Conservation (phyloP, 2,888 invertebrate genomes). For the Hydriomena furcata region DNA sequence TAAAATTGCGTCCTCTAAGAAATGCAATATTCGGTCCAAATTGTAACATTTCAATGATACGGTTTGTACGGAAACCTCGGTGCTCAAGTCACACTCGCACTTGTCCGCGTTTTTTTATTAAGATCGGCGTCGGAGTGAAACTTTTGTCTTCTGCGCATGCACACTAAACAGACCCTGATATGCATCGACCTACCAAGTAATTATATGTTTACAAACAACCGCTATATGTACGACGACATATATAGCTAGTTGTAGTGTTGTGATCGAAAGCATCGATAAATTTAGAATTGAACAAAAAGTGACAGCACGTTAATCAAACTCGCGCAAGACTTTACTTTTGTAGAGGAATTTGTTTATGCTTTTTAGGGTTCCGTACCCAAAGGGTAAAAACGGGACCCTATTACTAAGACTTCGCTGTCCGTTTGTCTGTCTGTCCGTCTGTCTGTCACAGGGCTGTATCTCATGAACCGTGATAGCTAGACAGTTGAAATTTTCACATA, state of each 20-base stretch:
- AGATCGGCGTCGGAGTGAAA: slow-evolving; percentile 14
- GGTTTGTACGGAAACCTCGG: too few relatives aligned
- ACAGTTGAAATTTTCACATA: too few relatives aligned
- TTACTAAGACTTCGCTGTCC: too few relatives aligned
- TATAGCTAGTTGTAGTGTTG: slow-evolving; percentile 50
- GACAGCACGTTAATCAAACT: background rate
- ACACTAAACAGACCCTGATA: slow-evolving; percentile 61
- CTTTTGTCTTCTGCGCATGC: slow-evolving; percentile 29
- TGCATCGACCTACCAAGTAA: slow-evolving; percentile 82
- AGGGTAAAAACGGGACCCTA: too few relatives aligned
- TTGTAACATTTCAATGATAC: too few relatives aligned
- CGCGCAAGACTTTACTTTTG: background rate
- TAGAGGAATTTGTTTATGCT: background rate
- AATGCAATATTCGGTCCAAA: too few relatives aligned
- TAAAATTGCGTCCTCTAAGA: too few relatives aligned
- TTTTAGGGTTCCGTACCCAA: too few relatives aligned
- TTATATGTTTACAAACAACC: slow-evolving; percentile 81
- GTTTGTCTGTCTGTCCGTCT: too few relatives aligned
- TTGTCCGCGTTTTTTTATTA: background rate
- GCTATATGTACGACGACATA: slow-evolving; percentile 54
- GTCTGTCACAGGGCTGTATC: too few relatives aligned
- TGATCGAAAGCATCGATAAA: slow-evolving; percentile 28
- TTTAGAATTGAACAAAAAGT: slow-evolving; percentile 2
- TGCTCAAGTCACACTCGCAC: too few relatives aligned
- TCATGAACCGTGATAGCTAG: too few relatives aligned